phyloP scores from a whole-genome alignment of 1,140 invertebrate species.

The Frieseomelitta varia region DNA sequence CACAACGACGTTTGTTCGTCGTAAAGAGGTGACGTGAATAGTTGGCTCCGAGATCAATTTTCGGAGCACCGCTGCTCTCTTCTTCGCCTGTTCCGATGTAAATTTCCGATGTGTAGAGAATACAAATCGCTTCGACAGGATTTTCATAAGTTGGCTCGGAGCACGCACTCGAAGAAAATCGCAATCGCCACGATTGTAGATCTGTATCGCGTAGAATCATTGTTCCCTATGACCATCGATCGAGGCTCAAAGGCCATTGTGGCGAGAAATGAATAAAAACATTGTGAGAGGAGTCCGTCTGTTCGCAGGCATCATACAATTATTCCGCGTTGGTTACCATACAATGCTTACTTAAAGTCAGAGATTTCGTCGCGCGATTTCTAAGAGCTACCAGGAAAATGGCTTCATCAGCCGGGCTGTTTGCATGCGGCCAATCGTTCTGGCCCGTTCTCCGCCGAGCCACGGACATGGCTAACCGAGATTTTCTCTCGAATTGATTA shows the following conservation, averaged over 20 bases:
- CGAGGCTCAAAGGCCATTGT: neutral
- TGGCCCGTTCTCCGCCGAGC: constrained; percentile 5
- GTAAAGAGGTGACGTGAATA: too few species aligned
- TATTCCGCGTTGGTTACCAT: constrained; percentile 63
- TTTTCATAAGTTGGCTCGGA: too few species aligned
- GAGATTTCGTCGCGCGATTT: constrained; percentile 60
- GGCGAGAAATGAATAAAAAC: constrained; percentile 44
- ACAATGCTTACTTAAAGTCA: constrained; percentile 64
- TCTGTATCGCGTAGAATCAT: neutral
- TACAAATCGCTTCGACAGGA: too few species aligned
- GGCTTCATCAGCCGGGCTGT: constrained; percentile 57
- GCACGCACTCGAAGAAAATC: neutral
- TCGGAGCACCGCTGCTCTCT: too few species aligned
- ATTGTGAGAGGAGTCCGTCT: constrained; percentile 3
- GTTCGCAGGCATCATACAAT: constrained; percentile 38
- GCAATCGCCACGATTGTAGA: neutral
- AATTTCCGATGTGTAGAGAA: too few species aligned
- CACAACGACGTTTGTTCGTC: too few species aligned
- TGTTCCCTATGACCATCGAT: neutral
- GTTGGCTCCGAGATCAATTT: too few species aligned
- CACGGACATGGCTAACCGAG: neutral
- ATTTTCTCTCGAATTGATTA: constrained; percentile 2
- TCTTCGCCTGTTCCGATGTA: too few species aligned
- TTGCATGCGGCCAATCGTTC: constrained; percentile 42
- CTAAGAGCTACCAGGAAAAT: constrained; percentile 53